A percentile compares a stretch with the other conserved stretches of the same genome.
phyloP scores from a whole-genome alignment of 2,797 vertebrate species.

The Echiichthys vipera region DNA sequence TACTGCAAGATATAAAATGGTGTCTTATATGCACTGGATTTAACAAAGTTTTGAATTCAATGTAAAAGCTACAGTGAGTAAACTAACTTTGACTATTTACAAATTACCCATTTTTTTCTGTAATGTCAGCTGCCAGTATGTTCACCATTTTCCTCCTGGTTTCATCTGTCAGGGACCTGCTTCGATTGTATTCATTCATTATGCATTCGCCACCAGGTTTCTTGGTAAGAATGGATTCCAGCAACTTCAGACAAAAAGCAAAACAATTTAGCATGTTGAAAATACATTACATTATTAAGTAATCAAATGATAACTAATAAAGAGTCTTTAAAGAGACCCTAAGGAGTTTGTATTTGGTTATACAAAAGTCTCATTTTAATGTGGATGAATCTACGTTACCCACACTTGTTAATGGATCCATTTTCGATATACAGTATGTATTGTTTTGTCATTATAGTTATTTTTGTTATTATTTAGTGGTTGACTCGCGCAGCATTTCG shows the following conservation, averaged over 20 bases:
- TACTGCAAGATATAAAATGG: constrained; percentile 19
- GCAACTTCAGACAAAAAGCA: background rate
- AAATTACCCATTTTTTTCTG: background rate
- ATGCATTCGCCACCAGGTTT: background rate
- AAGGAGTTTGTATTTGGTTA: too few relatives aligned
- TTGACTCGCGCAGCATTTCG: too few relatives aligned
- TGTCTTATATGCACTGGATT: background rate
- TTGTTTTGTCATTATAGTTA: too few relatives aligned
- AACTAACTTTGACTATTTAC: background rate
- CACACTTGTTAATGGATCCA: too few relatives aligned
- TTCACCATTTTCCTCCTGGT: background rate
- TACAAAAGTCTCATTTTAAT: too few relatives aligned
- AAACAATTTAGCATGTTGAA: background rate
- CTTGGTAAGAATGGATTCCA: background rate
- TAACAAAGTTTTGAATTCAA: background rate
- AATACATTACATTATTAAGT: too few relatives aligned
- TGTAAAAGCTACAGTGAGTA: background rate
- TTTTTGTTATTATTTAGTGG: too few relatives aligned
- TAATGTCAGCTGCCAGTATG: background rate
- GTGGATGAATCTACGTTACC: too few relatives aligned
- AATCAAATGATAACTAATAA: too few relatives aligned
- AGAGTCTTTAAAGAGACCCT: too few relatives aligned
- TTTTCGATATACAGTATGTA: too few relatives aligned
- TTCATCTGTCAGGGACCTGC: background rate
- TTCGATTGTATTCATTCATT: background rate